Conservation (phyloP, 2,888 invertebrate species). For the Hyles lineata region DNA sequence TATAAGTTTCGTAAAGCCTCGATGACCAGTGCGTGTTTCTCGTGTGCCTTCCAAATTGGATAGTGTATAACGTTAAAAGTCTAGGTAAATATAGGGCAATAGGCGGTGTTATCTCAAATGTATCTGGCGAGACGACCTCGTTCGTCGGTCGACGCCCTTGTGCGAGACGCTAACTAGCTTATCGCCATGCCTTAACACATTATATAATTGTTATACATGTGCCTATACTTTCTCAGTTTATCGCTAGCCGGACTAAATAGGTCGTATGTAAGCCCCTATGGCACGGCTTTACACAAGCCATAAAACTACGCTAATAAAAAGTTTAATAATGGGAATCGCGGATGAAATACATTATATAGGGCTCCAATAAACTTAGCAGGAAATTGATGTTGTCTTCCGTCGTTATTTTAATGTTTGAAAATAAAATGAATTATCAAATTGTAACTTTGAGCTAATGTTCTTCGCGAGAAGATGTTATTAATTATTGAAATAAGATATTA, state of each 20-base stretch:
- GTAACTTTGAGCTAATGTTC: too few relatives aligned
- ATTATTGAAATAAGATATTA: too few relatives aligned
- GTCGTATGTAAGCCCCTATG: constrained; percentile 13
- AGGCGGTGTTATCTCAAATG: constrained; percentile 49
- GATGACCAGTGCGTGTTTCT: not conserved
- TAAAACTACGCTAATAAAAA: constrained; percentile 12
- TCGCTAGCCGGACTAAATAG: constrained; percentile 16
- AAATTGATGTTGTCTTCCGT: constrained; percentile 5
- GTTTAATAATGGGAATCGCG: constrained; percentile 7
- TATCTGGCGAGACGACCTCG: constrained; percentile 51
- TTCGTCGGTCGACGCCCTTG: constrained; percentile 64
- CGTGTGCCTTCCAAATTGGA: not conserved
- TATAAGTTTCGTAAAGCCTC: not conserved
- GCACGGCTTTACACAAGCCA: constrained; percentile 19
- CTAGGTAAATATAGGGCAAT: constrained; percentile 45
- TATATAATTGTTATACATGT: constrained; percentile 52
- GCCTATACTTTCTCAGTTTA: constrained; percentile 36
- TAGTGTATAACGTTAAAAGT: constrained; percentile 31
- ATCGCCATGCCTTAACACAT: constrained; percentile 47
- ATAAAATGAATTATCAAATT: not conserved
- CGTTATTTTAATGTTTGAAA: not conserved
- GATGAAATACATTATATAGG: constrained; percentile 10
- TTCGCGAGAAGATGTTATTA: too few relatives aligned
- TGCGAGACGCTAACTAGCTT: constrained; percentile 48
- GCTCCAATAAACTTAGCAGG: constrained; percentile 4